These are phyloP conservation scores for Brachyhypopomus occidentalis DNA, from an alignment of 2,113 vertebrate genomes.

Conservation along the genomic window DNA sequence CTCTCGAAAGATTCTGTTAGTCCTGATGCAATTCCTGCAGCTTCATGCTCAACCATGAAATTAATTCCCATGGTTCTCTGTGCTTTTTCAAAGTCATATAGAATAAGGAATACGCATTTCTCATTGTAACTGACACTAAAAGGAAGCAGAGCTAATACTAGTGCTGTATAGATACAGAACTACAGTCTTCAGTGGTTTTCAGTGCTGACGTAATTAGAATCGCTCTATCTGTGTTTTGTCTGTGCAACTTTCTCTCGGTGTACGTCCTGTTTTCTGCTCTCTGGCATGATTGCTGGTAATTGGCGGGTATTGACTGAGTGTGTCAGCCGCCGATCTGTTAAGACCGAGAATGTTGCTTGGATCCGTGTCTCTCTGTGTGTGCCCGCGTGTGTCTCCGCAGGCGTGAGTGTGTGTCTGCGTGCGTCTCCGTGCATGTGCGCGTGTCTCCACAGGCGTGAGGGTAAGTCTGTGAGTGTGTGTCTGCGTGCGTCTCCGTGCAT, in stretches of 20 bases:
- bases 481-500: background rate
- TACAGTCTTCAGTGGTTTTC: background rate
- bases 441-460: background rate
- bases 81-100: too few species aligned
- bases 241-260: background rate
- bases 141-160: too few species aligned
- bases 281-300: background rate
- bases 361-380: too few species aligned
- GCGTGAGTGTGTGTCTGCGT: too few species aligned
- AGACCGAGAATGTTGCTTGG: background rate
- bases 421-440: too few species aligned
- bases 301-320: background rate
- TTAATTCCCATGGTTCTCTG: background rate
- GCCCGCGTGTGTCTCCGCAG: too few species aligned
- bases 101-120: background rate
- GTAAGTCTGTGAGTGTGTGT: too few species aligned
- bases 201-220: background rate
- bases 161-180: too few species aligned
- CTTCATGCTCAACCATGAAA: background rate
- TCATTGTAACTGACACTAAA: background rate
- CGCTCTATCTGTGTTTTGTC: background rate
- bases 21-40: background rate
- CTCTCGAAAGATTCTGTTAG: background rate
- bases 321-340: background rate
- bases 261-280: background rate